These are phyloP conservation scores for Hedychridium roseum DNA, from an alignment of 2,888 invertebrate genomes.

Conservation along the genomic window DNA sequence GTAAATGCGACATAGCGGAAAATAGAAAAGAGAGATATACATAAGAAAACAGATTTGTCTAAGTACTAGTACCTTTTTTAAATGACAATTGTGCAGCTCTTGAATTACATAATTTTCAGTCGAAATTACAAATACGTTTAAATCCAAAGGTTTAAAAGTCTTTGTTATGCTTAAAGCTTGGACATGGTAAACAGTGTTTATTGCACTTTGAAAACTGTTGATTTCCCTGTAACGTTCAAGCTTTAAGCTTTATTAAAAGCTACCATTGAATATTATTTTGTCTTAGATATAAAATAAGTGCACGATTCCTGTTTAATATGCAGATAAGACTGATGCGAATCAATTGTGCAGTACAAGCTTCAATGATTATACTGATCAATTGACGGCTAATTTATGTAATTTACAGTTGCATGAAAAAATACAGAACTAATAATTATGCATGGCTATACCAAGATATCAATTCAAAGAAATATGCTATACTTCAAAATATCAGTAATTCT, in stretches of 20 bases:
- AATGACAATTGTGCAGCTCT: too few relatives aligned
- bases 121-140: too few relatives aligned
- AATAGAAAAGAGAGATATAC: neutral
- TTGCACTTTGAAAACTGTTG: constrained; percentile 22
- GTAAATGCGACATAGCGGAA: constrained; percentile 22
- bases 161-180: constrained; percentile 6
- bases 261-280: constrained; percentile 12
- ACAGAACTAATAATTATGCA: too few relatives aligned
- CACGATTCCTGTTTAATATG: too few relatives aligned
- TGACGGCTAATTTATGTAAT: neutral
- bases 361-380: too few relatives aligned
- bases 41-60: neutral
- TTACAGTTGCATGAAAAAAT: neutral
- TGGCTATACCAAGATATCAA: too few relatives aligned
- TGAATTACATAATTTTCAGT: too few relatives aligned
- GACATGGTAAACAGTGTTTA: constrained; percentile 16
- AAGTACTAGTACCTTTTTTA: too few relatives aligned
- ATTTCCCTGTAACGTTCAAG: constrained; percentile 7
- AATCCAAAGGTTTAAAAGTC: neutral
- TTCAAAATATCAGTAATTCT: neutral
- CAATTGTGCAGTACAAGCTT: too few relatives aligned
- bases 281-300: constrained; percentile 20
- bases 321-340: too few relatives aligned
- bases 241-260: constrained; percentile 17
- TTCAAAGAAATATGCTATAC: neutral